Evolutionary conservation across 2,113 vertebrate species (phyloP), one percentile per base, ranked within the genome.

Genomic region (Myodes glareolus): DNA sequence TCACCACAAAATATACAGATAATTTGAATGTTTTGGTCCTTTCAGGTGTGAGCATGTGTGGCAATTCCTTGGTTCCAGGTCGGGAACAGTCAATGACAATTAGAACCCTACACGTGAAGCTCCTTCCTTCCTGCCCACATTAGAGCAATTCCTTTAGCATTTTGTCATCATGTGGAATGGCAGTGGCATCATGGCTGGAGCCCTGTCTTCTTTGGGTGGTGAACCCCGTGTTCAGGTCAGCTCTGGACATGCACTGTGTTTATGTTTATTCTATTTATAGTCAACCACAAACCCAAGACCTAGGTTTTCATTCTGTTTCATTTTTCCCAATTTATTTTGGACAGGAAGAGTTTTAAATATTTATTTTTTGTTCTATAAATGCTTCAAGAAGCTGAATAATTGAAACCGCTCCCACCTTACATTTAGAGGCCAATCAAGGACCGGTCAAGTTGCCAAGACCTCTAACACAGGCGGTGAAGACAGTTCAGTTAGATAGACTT

Each of bases 281-380:
- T 55, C 14, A 61, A 27, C 33, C 45, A 61, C 76, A 84, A 25
- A 29, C 1, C 9, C n/a, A 33, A 84, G 80, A 10, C 65, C 47
- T 67, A 39, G 55, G 29, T 0, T 47, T 80, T 90, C 68, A 36
- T 47, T 50, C n/a, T 4, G 5, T 36, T 42, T 55, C 27, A 23
- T 82, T 90, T 67, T 73, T 36, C 68, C 77, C 63, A 75, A 39
- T 45, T 55, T 76, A 25, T 42, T 82, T 95, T 61, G 25, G 65
- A 52, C 61, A 86, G 27, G 76, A 31, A 92, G 42, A 27, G 77
- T 88, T 95, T 92, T 52, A 73, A 31, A 29, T 9, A 78, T 92
- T 23, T 10, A 23, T 76, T 85, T 93, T 94, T 90, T 88, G 61
- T 77, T 95, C 63, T 25, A 76, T 75, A 85, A 50, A 88, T 68